phyloP scores from a whole-genome alignment of 2,113 vertebrate genomes.

The Rattus rattus region DNA sequence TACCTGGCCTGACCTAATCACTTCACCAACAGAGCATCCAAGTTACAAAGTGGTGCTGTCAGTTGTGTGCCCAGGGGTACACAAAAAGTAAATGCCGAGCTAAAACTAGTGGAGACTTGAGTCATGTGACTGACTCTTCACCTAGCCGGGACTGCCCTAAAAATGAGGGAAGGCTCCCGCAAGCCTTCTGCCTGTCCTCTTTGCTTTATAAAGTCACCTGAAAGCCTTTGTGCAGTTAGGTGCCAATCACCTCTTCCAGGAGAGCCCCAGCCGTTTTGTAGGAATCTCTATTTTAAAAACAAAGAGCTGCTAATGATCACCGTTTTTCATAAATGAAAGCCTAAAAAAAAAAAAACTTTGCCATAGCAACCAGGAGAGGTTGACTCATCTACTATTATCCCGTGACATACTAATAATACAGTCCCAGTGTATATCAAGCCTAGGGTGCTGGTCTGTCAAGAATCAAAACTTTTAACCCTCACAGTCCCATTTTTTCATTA shows the following conservation, averaged over 20 bases:
- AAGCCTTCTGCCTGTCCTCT: neutral
- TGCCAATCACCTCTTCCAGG: constrained; percentile 51
- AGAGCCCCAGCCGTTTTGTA: constrained; percentile 2
- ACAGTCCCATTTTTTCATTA: neutral
- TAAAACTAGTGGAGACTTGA: neutral
- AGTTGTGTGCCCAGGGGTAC: constrained; percentile 16
- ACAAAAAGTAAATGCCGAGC: neutral
- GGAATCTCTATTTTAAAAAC: constrained; percentile 68
- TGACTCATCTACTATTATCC: constrained; percentile 64
- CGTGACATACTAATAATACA: constrained; percentile 56
- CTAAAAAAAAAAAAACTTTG: constrained; percentile 61
- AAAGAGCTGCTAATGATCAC: constrained; percentile 73
- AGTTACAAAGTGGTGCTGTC: constrained; percentile 49
- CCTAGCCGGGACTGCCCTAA: neutral
- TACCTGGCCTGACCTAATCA: constrained; percentile 24
- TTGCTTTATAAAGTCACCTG: constrained; percentile 30
- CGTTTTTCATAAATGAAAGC: constrained; percentile 71
- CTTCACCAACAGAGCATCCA: constrained; percentile 15
- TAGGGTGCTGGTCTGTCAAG: neutral
- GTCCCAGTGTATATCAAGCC: neutral
- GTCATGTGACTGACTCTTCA: neutral
- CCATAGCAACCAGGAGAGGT: constrained; percentile 71
- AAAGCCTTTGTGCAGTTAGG: constrained; percentile 15
- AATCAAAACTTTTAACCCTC: constrained; percentile 41
- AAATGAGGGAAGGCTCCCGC: neutral